These are phyloP conservation scores for Hybos culiciformis DNA, from an alignment of 2,888 invertebrate species.

Conservation along the genomic window DNA sequence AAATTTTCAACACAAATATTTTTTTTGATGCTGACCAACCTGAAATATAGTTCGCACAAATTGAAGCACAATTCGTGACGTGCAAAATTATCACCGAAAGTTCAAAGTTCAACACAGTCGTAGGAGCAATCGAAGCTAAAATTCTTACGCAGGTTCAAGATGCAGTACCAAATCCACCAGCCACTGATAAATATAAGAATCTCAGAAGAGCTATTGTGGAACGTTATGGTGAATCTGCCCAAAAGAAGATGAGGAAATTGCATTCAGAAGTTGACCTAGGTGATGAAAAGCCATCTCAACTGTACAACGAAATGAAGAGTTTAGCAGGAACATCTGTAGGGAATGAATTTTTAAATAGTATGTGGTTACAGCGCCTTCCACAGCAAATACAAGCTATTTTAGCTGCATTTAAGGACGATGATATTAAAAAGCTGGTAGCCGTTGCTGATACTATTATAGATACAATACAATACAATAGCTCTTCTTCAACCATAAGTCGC, in stretches of 20 bases:
- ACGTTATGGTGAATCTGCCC: slow-evolving; percentile 14
- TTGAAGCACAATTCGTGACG: slow-evolving; percentile 19
- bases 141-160: slow-evolving; percentile 14
- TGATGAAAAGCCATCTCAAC: slow-evolving; percentile 13
- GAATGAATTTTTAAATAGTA: slow-evolving; percentile 8
- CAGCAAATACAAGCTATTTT: slow-evolving; percentile 8
- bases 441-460: slow-evolving; percentile 11
- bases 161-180: slow-evolving; percentile 14
- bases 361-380: slow-evolving; percentile 9
- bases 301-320: slow-evolving; percentile 12
- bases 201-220: slow-evolving; percentile 12
- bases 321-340: slow-evolving; percentile 9
- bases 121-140: slow-evolving; percentile 15
- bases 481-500: no score
- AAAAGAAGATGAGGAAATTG: slow-evolving; percentile 12
- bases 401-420: slow-evolving; percentile 8
- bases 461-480: background rate
- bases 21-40: slow-evolving; percentile 17
- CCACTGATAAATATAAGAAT: slow-evolving; percentile 12
- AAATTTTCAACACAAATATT: no score
- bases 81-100: slow-evolving; percentile 15
- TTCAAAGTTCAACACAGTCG: slow-evolving; percentile 17
- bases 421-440: slow-evolving; percentile 6
- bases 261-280: slow-evolving; percentile 13
- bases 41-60: slow-evolving; percentile 21